phyloP scores from a whole-genome alignment of 2,113 vertebrate species.

The Chaetodon trifascialis region DNA sequence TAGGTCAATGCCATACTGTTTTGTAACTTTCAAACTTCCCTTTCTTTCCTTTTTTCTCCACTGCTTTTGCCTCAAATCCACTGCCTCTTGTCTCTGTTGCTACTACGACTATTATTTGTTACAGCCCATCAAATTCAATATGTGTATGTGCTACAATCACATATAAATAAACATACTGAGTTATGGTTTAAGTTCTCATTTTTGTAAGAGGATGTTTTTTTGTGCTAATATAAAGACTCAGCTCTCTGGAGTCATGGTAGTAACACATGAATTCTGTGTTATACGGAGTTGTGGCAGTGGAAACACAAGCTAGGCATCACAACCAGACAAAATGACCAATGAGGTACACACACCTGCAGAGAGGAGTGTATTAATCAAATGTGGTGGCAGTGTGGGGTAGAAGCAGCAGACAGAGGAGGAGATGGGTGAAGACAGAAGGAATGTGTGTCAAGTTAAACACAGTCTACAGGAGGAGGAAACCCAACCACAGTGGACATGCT shows the following conservation, averaged over 20 bases:
- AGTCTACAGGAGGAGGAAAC: not conserved
- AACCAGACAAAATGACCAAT: not conserved
- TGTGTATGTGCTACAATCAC: not conserved
- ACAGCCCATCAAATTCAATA: not conserved
- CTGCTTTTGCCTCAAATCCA: not conserved
- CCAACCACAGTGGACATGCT: not conserved
- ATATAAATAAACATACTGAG: not conserved
- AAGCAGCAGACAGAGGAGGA: not conserved
- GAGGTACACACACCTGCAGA: not conserved
- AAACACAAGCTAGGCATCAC: not conserved
- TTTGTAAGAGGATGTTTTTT: not conserved
- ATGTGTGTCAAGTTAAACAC: not conserved
- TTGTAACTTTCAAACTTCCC: not conserved
- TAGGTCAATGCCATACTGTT: not conserved
- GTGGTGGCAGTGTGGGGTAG: not conserved
- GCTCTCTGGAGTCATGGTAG: not conserved
- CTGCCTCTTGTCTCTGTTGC: not conserved
- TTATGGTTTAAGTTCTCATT: not conserved
- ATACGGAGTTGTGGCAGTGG: not conserved
- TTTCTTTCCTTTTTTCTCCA: not conserved
- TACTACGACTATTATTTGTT: not conserved
- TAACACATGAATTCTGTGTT: not conserved
- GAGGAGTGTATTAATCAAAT: constrained; percentile 1
- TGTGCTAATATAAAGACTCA: not conserved
- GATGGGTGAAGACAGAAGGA: not conserved